Evolutionary conservation across 2,888 invertebrate species (phyloP).

Genomic region (Phrixothrix hirtus): DNA sequence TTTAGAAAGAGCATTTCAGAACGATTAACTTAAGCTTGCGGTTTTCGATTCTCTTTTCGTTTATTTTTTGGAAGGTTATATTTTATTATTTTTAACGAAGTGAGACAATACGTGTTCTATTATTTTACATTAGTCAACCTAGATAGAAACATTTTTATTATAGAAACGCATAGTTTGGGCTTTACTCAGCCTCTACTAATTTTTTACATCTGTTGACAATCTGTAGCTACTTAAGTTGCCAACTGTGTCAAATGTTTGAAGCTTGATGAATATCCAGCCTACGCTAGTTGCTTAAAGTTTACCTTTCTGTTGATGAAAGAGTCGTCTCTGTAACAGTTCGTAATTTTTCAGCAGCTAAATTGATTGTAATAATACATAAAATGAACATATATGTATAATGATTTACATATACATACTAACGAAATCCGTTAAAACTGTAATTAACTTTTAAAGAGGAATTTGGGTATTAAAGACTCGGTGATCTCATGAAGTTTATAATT

Average conservation of each 20-base stretch:
- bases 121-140: no score
- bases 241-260: constrained; percentile 16
- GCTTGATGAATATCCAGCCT: constrained; percentile 1
- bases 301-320: neutral
- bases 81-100: no score
- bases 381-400: no score
- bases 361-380: neutral
- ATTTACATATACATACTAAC: neutral
- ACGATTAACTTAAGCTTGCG: constrained; percentile 9
- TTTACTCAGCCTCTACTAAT: neutral
- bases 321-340: neutral
- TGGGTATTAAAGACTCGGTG: no score
- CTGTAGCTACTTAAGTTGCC: constrained; percentile 7
- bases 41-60: constrained; percentile 2
- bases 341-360: neutral
- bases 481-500: no score
- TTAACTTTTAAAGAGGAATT: no score
- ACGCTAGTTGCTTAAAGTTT: neutral
- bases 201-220: constrained; percentile 11
- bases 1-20: constrained; percentile 16
- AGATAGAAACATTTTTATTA: constrained; percentile 1
- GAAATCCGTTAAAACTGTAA: neutral
- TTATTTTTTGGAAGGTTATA: constrained; percentile 2
- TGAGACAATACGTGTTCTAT: no score
- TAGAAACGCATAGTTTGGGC: neutral